phyloP scores from a whole-genome alignment of 1,140 invertebrate genomes.

The Papilio helenus region DNA sequence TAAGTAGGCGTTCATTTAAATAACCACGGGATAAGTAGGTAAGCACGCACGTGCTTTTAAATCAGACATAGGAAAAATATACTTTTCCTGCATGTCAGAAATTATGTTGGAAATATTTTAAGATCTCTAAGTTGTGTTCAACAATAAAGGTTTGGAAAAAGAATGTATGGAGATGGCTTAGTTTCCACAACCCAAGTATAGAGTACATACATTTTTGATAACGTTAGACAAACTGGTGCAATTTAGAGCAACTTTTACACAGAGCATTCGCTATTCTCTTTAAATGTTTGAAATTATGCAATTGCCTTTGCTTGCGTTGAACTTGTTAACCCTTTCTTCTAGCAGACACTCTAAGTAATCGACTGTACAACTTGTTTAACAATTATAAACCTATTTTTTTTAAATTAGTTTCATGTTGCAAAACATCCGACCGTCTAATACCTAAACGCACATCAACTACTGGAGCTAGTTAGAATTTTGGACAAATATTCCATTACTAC shows the following conservation, averaged over 20 bases:
- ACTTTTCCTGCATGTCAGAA: not conserved
- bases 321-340: not conserved
- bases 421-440: too few species aligned
- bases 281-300: not conserved
- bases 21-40: too few species aligned
- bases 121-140: not conserved
- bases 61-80: too few species aligned
- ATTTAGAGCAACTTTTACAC: not conserved
- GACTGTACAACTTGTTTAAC: too few species aligned
- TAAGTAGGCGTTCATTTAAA: too few species aligned
- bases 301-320: not conserved
- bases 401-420: too few species aligned
- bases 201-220: not conserved
- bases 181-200: not conserved
- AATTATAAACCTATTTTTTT: too few species aligned
- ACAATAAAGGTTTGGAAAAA: not conserved
- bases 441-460: too few species aligned
- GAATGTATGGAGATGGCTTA: not conserved
- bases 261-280: not conserved
- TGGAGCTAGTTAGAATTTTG: too few species aligned
- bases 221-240: constrained; percentile 18
- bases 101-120: not conserved
- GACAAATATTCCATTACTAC: too few species aligned
- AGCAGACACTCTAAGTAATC: not conserved
- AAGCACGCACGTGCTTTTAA: too few species aligned